Evolutionary conservation across 2,888 invertebrate species (phyloP), one percentile per base, ranked within the genome.

Genomic region (Linyphia triangularis): DNA sequence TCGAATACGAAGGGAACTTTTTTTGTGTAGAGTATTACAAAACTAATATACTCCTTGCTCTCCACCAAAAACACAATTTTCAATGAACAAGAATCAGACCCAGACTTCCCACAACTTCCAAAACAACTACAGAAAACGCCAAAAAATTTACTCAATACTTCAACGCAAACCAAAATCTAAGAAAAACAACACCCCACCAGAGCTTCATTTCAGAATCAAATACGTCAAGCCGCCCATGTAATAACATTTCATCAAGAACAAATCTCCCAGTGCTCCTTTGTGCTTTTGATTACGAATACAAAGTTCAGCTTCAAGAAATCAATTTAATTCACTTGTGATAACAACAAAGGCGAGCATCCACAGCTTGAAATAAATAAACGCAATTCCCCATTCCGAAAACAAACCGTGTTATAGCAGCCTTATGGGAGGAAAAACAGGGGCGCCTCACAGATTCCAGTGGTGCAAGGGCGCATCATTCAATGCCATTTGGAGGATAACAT

Each of bases 401-500:
- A 81, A 22, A 63, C 30, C 59, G 81, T 37, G 33, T 61, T 57
- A 51, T 5, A 63, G 40, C 22, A 24, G 37, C 13, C 51, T 51
- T 51, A 13, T 13, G 57, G 33, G 51, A 43, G 43, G 63, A 30
- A 10, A 67, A 79, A n/a, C n/a, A 65, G 70, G 61, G 37, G 78
- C 77, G 51, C 26, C 73, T 13, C 59, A 59, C 26, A n/a, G 51
- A 40, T 30, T 67, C n/a, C 65, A 63, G 73, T 67, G 33, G 69
- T 40, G 78, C 78, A 40, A 30, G 63, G 63, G 79, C 19, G 61
- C 51, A 86, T 86, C 79, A 51, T 72, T 86, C 85, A 79, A 63
- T 79, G 85, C 85, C 85, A 79, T 72, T 79, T 72, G 78, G 79
- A 73, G 79, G 85, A 86, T 86, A 86, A 86, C 79, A 63, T 73